Base-by-base conservation (phyloP, 1,140 invertebrate genomes). In the Drosophila eugracilis region DNA sequence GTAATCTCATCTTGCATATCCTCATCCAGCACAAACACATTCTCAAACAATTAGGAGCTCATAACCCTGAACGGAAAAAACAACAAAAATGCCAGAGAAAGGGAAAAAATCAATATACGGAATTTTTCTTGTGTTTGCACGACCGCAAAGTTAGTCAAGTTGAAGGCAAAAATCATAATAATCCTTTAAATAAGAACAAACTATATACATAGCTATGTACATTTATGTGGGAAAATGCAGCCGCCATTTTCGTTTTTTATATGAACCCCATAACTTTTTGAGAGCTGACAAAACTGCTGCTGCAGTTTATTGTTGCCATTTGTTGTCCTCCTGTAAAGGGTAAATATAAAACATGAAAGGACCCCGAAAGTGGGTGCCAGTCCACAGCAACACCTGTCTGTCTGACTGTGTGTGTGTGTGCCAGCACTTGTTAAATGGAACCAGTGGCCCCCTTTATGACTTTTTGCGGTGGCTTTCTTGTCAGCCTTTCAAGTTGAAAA, bases 281-380 rank as follows among this genome's bases (percentile, higher is more conserved):
- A 24, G 26, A 30, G 28, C 39, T 24, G 22, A 7, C 50, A 32
- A n/a, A 5, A 15, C 48, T 32, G 4, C 15, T n/a, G 26, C 37
- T 59, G 60, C 28, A 41, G n/a, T 55, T 65, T 71, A 42, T 72
- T 57, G 19, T 60, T 53, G 47, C 21, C 28, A 36, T 58, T 65
- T 76, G 15, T 24, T 67, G 52, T 54, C 42, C 14, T 24, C 22
- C 41, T 30, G 54, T 26, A 52, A 66, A 42, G 28, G 14, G 36
- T 55, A 70, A 52, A 80, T 54, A 60, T 59, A 65, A 36, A 58
- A 80, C 65, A 79, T 80, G 67, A 81, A 80, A 81, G 72, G 39
- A 53, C 6, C 30, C 49, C 59, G 49, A 28, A 60, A 42, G 32
- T 45, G n/a, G 54, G 37, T 41, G 17, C 22, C 9, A 28, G 37